phyloP scores from a whole-genome alignment of 2,113 vertebrate genomes.

The Parus major region DNA sequence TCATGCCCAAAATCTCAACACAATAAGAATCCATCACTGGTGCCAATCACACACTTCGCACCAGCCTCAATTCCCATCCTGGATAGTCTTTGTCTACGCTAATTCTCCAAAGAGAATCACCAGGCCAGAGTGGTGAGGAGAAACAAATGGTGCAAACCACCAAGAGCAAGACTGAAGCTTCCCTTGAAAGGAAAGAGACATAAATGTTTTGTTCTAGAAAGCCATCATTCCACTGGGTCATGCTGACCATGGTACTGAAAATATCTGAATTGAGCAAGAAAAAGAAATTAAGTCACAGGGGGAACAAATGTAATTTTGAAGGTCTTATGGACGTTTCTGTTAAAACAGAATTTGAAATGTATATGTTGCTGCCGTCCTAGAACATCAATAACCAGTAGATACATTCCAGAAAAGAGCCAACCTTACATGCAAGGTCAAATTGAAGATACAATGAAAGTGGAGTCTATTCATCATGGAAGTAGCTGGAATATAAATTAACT shows the following conservation, averaged over 20 bases:
- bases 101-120: not conserved
- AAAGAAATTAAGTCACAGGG: not conserved
- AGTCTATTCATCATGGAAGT: not conserved
- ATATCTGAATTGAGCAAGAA: not conserved
- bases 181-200: not conserved
- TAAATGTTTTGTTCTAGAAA: not conserved
- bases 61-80: not conserved
- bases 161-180: not conserved
- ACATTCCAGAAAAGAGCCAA: not conserved
- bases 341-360: not conserved
- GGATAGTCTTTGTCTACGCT: not conserved
- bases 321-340: not conserved
- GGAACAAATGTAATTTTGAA: not conserved
- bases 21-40: not conserved
- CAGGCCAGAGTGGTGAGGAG: not conserved
- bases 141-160: not conserved
- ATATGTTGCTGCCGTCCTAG: not conserved
- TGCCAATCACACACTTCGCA: not conserved
- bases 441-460: not conserved
- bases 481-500: not conserved
- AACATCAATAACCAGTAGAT: not conserved
- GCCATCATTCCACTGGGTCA: not conserved
- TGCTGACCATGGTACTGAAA: not conserved
- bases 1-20: conserved; percentile 11
- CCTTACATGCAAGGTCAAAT: not conserved